Conservation (phyloP, 1,140 invertebrate species). For the Brachionus rotundiformis region DNA sequence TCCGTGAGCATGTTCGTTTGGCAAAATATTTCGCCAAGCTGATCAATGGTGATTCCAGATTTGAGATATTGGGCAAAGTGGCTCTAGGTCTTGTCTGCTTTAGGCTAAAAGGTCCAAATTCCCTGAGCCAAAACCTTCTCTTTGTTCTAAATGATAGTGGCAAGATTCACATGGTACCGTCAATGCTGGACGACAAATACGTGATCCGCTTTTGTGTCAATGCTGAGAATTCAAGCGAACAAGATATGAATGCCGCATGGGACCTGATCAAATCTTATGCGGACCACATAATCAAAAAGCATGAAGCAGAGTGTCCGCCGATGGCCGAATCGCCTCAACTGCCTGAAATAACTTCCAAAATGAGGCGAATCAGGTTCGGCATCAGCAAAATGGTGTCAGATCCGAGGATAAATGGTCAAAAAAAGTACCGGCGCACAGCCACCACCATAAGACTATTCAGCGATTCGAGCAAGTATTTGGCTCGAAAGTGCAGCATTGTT, state of each 20-base stretch:
- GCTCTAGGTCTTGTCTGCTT: conserved; percentile 91
- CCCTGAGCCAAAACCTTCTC: conserved; percentile 87
- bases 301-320: not conserved
- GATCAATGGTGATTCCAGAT: conserved; percentile 80
- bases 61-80: conserved; percentile 92
- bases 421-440: conserved; percentile 38
- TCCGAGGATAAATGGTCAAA: conserved; percentile 40
- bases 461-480: conserved; percentile 46
- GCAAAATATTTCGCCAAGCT: conserved; percentile 88
- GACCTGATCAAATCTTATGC: conserved; percentile 70
- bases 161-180: conserved; percentile 94
- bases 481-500: conserved; percentile 41
- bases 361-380: conserved; percentile 25
- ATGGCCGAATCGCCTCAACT: not conserved
- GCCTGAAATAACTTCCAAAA: conserved; percentile 24
- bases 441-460: conserved; percentile 38
- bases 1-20: conserved; percentile 81
- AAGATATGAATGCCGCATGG: conserved; percentile 88
- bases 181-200: conserved; percentile 78
- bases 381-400: conserved; percentile 51
- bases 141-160: conserved; percentile 92
- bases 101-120: conserved; percentile 77
- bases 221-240: conserved; percentile 80
- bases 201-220: conserved; percentile 80
- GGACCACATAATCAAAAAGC: conserved; percentile 27